Conservation (phyloP, 1,140 invertebrate genomes). For the Lerema accius region DNA sequence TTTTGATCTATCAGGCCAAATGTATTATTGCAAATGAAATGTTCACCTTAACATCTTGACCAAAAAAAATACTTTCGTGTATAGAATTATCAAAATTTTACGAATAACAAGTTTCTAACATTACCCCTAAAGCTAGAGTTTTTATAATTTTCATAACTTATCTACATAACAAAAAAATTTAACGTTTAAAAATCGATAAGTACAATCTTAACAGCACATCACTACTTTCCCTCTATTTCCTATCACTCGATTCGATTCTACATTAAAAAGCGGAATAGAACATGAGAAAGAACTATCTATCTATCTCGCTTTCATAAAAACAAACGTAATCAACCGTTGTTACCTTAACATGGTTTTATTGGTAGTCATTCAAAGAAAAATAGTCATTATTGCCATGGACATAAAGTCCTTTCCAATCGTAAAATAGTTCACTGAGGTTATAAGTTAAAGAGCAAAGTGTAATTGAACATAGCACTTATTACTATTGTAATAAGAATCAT, state of each 20-base stretch:
- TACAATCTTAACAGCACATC: constrained; percentile 25
- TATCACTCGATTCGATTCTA: constrained; percentile 64
- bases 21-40: too few species aligned
- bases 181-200: neutral
- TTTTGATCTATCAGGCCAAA: too few species aligned
- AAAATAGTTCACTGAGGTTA: neutral
- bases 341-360: constrained; percentile 22
- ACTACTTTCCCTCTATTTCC: constrained; percentile 45
- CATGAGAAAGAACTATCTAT: constrained; percentile 43
- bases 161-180: too few species aligned
- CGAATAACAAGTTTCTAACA: too few species aligned
- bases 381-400: constrained; percentile 9
- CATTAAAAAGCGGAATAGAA: constrained; percentile 54
- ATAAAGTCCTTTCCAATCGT: constrained; percentile 7
- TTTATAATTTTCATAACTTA: too few species aligned
- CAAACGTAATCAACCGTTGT: constrained; percentile 39
- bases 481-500: constrained; percentile 28
- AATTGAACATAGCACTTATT: constrained; percentile 24
- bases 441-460: neutral
- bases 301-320: constrained; percentile 57
- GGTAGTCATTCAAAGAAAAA: constrained; percentile 31
- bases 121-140: too few species aligned
- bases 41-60: too few species aligned
- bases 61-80: too few species aligned
- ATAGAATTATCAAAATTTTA: too few species aligned